A percentile compares a stretch with the other conserved stretches of the same genome.
phyloP scores from a whole-genome alignment of 2,113 vertebrate genomes.

The Bubo scandiacus region DNA sequence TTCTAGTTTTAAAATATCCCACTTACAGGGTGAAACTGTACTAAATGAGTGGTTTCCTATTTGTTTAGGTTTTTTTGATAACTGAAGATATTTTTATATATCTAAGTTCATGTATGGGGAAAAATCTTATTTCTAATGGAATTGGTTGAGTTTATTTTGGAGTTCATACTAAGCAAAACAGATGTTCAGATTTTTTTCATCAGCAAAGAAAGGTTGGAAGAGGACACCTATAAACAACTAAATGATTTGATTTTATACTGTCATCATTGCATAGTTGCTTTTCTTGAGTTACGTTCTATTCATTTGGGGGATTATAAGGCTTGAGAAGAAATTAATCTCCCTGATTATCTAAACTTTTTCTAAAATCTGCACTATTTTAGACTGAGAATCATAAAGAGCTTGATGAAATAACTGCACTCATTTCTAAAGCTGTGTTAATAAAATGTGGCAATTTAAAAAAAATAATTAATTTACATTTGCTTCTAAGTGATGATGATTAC shows the following conservation, averaged over 20 bases:
- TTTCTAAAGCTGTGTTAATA: not conserved
- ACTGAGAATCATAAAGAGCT: not conserved
- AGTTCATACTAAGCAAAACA: not conserved
- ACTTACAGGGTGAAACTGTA: not conserved
- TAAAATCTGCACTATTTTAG: not conserved
- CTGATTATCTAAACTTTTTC: not conserved
- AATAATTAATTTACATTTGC: not conserved
- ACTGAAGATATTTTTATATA: not conserved
- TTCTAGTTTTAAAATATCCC: not conserved
- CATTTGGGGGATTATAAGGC: not conserved
- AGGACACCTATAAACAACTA: not conserved
- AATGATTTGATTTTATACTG: not conserved
- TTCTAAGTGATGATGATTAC: not conserved
- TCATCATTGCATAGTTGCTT: not conserved
- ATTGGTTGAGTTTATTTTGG: not conserved
- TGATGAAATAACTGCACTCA: not conserved
- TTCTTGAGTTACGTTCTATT: not conserved
- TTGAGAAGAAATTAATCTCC: not conserved
- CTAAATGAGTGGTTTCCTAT: not conserved
- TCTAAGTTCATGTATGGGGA: not conserved
- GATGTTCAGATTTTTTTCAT: not conserved
- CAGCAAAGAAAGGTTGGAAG: not conserved
- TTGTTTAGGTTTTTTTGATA: not conserved
- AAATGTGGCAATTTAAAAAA: not conserved
- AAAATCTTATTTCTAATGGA: not conserved